A percentile compares a stretch with the other conserved stretches of the same genome.
Conservation (phyloP, 2,797 vertebrate genomes). For the Myiotriccus ornatus region DNA sequence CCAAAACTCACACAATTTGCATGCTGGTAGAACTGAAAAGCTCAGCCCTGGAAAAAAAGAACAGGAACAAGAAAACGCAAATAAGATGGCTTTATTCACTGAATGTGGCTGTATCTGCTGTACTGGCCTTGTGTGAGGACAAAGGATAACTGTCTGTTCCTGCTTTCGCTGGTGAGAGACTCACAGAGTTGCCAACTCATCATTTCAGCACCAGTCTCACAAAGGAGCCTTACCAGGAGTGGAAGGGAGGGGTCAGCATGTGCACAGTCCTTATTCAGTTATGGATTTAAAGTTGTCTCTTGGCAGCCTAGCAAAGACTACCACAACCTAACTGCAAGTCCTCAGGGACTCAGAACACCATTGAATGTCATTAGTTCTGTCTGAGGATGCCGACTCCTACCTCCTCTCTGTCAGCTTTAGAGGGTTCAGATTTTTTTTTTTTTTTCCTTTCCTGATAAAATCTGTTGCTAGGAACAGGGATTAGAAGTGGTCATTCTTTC, state of each 20-base stretch:
- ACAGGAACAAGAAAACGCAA: neutral
- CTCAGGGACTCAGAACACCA: neutral
- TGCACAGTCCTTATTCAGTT: neutral
- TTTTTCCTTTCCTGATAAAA: neutral
- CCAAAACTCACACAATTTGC: neutral
- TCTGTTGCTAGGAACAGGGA: neutral
- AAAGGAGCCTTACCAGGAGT: neutral
- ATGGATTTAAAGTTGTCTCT: neutral
- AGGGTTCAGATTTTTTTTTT: neutral
- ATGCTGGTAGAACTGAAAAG: neutral
- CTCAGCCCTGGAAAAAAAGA: neutral
- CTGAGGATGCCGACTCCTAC: neutral
- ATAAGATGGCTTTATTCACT: neutral
- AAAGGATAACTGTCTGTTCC: neutral
- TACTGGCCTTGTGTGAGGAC: neutral
- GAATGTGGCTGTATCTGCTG: neutral
- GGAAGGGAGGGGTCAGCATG: neutral
- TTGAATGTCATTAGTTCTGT: neutral
- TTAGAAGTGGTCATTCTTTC: slow-evolving; percentile 5
- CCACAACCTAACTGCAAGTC: neutral
- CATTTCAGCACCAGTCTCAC: neutral
- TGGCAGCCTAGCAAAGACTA: neutral
- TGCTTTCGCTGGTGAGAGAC: neutral
- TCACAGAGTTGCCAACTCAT: neutral
- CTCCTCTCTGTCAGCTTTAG: neutral